phyloP scores from a whole-genome alignment of 1,140 invertebrate genomes.

The Battus philenor region DNA sequence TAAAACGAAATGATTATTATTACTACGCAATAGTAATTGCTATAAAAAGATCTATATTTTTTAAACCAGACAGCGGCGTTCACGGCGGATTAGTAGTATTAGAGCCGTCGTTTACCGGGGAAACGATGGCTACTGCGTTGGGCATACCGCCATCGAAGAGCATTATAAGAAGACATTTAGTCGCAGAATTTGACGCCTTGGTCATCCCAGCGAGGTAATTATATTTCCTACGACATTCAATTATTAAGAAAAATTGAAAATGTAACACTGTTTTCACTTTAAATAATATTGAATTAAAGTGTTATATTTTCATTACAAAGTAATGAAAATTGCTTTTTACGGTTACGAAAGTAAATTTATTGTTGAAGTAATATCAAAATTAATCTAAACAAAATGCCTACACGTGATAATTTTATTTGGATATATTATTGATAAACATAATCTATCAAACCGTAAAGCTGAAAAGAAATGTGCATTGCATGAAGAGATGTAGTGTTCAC shows the following conservation, averaged over 20 bases:
- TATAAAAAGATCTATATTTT: slow-evolving; percentile 1
- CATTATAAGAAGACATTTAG: slow-evolving; percentile 93
- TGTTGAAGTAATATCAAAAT: not conserved
- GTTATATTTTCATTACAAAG: slow-evolving; percentile 25
- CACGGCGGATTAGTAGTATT: slow-evolving; percentile 94
- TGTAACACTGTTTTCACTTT: slow-evolving; percentile 12
- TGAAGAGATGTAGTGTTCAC: slow-evolving; percentile 35
- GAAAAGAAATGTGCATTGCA: slow-evolving; percentile 45
- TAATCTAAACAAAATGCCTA: not conserved
- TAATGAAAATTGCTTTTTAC: too few species aligned
- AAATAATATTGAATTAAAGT: slow-evolving; percentile 4
- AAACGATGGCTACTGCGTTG: slow-evolving; percentile 94
- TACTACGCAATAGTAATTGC: too few species aligned
- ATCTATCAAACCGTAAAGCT: slow-evolving; percentile 5
- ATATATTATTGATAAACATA: not conserved
- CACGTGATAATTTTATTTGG: not conserved
- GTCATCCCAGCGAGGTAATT: slow-evolving; percentile 92
- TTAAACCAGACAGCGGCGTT: slow-evolving; percentile 93
- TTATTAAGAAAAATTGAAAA: slow-evolving; percentile 15
- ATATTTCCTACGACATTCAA: slow-evolving; percentile 14
- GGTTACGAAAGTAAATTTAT: too few species aligned
- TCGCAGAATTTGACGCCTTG: slow-evolving; percentile 92
- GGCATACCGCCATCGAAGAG: slow-evolving; percentile 95
- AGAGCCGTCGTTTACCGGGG: slow-evolving; percentile 94
- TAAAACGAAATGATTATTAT: too few species aligned